Percentiles rank a stretch among this genome's conserved stretches.
Conservation (phyloP, 2,113 vertebrate genomes). For the Varanus salvator region DNA sequence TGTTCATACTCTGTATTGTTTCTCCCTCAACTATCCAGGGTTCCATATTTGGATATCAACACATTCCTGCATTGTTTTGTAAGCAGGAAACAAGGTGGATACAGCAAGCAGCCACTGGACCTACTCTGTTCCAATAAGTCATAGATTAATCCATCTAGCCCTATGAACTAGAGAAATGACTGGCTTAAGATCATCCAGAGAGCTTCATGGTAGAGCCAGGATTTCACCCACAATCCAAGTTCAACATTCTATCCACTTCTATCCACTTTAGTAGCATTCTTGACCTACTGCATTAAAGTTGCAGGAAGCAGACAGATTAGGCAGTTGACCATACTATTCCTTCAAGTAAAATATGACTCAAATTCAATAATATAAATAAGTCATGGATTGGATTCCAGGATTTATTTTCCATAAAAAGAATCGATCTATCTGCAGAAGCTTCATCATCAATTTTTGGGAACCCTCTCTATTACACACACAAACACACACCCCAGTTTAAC, state of each 20-base stretch:
- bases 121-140: no score
- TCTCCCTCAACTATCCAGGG: no score
- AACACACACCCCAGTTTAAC: no score
- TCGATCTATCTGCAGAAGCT: conserved; percentile 30
- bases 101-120: no score
- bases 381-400: conserved; percentile 1
- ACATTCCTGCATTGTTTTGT: no score
- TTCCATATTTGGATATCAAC: no score
- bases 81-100: no score
- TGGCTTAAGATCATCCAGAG: neutral
- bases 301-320: neutral
- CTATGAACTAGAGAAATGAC: neutral
- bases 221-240: neutral
- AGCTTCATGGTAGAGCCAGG: neutral
- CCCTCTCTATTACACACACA: no score
- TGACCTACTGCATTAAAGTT: neutral
- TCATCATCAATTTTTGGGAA: no score
- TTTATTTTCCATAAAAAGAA: conserved; percentile 36
- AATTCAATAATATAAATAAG: neutral
- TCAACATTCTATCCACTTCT: neutral
- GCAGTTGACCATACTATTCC: neutral
- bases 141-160: no score
- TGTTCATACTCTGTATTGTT: no score
- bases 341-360: neutral
- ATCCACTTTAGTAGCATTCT: neutral